A percentile compares a stretch with the other conserved stretches of the same genome.
These are phyloP conservation scores for Acanthisitta chloris DNA, from an alignment of 2,113 vertebrate genomes.

Conservation along the genomic window DNA sequence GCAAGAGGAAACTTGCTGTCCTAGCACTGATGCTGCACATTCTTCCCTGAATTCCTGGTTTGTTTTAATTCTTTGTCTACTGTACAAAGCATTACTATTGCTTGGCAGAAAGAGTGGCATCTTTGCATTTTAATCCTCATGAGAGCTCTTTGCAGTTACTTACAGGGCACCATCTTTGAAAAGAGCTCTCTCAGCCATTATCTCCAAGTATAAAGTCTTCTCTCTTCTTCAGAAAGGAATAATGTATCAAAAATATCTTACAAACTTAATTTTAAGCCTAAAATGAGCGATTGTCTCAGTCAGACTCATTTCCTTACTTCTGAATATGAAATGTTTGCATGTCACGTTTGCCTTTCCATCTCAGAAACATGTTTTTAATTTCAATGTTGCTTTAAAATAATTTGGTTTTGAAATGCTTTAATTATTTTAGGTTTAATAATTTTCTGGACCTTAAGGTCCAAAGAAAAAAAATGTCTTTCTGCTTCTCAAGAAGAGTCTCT, in stretches of 20 bases:
- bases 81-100: neutral
- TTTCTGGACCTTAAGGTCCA: neutral
- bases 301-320: neutral
- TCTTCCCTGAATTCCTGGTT: neutral
- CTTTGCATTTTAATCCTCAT: neutral
- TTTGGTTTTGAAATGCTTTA: neutral
- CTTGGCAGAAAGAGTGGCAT: neutral
- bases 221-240: neutral
- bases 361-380: neutral
- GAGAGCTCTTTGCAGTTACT: neutral
- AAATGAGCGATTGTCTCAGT: neutral
- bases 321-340: neutral
- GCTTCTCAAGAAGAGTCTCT: neutral
- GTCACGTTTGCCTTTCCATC: neutral
- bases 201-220: too few relatives aligned
- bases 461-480: neutral
- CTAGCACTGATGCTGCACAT: neutral
- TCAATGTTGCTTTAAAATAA: neutral
- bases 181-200: neutral
- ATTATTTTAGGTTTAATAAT: neutral
- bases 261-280: neutral
- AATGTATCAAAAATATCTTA: neutral
- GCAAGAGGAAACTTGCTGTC: neutral
- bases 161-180: neutral
- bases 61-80: neutral